phyloP scores from a whole-genome alignment of 2,113 vertebrate species.

The Rhynchomys soricoides region DNA sequence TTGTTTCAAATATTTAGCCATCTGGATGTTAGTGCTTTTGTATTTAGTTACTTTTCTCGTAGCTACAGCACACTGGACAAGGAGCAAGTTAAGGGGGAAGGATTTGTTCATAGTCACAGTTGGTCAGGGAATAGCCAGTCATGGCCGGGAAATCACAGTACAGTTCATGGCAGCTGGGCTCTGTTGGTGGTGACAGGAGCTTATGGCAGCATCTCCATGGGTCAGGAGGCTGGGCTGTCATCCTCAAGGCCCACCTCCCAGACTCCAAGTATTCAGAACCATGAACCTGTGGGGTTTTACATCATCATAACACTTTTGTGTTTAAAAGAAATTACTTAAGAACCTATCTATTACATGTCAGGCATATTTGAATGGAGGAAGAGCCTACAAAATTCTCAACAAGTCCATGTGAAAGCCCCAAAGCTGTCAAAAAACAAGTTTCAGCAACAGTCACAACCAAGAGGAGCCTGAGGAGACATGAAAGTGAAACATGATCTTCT shows the following conservation, averaged over 20 bases:
- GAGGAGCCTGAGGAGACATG: background rate
- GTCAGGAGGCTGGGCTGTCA: background rate
- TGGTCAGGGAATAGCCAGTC: background rate
- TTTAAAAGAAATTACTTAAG: background rate
- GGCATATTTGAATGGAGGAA: background rate
- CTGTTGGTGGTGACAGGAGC: background rate
- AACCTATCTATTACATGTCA: background rate
- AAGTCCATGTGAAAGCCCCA: no score
- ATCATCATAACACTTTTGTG: background rate
- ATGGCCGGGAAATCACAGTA: background rate
- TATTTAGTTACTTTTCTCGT: background rate
- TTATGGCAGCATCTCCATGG: background rate
- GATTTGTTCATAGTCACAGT: background rate
- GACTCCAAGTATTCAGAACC: background rate
- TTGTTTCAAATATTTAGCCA: background rate
- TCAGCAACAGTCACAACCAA: background rate
- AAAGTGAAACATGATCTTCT: background rate
- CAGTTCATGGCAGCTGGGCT: background rate
- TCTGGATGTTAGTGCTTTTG: background rate
- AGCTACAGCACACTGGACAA: background rate
- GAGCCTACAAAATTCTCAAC: background rate
- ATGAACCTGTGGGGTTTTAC: background rate
- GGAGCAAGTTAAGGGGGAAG: background rate
- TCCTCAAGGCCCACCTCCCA: background rate
- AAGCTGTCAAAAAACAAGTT: background rate